A percentile compares a stretch with the other conserved stretches of the same genome.
Conservation (phyloP, 1,140 invertebrate genomes). For the Oedothorax gibbosus region DNA sequence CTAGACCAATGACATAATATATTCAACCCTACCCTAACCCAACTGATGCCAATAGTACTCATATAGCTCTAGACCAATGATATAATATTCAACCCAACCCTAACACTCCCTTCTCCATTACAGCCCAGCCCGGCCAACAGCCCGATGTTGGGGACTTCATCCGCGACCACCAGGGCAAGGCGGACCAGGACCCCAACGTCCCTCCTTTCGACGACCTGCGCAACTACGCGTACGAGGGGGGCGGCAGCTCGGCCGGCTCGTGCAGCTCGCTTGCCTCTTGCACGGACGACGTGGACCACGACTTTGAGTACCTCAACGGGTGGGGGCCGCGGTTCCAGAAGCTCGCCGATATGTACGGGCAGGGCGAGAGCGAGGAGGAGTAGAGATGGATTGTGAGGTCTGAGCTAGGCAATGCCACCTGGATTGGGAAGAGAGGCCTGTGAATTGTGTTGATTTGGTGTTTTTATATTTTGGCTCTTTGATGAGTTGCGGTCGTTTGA, state of each 20-base stretch:
- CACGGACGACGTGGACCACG: conserved; percentile 93
- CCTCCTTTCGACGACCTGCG: conserved; percentile 96
- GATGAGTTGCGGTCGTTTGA: no score
- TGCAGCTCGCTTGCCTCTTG: conserved; percentile 94
- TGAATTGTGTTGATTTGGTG: not conserved
- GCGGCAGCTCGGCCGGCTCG: conserved; percentile 95
- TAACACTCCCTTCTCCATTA: not conserved
- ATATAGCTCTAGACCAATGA: not conserved
- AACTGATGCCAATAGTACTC: not conserved
- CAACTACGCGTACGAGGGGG: conserved; percentile 98
- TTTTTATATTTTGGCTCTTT: no score
- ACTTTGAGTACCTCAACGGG: conserved; percentile 95
- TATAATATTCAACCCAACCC: not conserved
- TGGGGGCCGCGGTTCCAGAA: conserved; percentile 98
- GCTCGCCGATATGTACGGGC: conserved; percentile 96
- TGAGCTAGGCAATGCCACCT: not conserved
- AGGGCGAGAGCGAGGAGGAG: conserved; percentile 72
- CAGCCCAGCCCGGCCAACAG: conserved; percentile 48
- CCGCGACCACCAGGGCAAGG: conserved; percentile 78
- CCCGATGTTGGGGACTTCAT: conserved; percentile 97
- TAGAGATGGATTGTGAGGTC: conserved; percentile 21
- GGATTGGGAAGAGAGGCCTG: not conserved
- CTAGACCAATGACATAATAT: not conserved
- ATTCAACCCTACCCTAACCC: not conserved
- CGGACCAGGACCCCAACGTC: conserved; percentile 91